Conservation (phyloP, 2,113 vertebrate genomes). For the Cyrtonyx montezumae region DNA sequence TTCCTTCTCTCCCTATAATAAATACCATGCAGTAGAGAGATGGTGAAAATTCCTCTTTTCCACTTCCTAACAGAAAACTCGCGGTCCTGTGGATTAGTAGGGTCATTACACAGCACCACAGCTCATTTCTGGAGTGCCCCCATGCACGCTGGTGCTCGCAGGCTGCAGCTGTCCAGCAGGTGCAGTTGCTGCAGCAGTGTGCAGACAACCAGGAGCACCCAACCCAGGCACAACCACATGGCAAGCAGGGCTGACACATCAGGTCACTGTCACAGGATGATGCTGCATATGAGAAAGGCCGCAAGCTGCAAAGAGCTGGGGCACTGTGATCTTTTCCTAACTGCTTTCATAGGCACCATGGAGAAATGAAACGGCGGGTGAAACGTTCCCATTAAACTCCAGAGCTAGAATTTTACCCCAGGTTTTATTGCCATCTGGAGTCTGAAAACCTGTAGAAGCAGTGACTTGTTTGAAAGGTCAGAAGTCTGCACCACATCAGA, state of each 20-base stretch:
- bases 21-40: neutral
- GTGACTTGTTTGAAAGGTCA: neutral
- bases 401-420: neutral
- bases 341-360: neutral
- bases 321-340: neutral
- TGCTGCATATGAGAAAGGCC: neutral
- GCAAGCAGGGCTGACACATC: neutral
- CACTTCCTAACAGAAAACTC: neutral
- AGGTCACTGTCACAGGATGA: neutral
- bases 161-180: neutral
- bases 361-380: neutral
- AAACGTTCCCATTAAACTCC: neutral
- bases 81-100: neutral
- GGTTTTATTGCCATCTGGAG: conserved; percentile 45
- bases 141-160: neutral
- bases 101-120: neutral
- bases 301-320: neutral
- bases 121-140: neutral
- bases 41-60: neutral
- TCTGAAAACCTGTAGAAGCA: conserved; percentile 8
- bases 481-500: conserved; percentile 34
- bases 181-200: neutral
- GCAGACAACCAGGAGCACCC: neutral
- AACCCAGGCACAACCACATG: accelerated
- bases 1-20: neutral